Conservation (phyloP, 2,797 vertebrate genomes). For the Crenichthys baileyi region DNA sequence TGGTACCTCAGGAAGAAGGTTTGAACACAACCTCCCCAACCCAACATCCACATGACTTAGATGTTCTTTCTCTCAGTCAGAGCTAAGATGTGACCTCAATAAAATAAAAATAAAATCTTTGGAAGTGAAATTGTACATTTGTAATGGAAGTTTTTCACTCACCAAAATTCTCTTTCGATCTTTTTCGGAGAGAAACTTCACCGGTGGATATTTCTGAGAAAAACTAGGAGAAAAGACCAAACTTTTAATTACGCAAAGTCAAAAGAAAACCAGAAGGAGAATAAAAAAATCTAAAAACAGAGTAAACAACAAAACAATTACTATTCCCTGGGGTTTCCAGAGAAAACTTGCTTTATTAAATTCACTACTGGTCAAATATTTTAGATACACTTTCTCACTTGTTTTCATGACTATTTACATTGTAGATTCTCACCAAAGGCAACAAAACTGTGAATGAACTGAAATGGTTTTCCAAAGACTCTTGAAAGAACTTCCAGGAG, state of each 20-base stretch:
- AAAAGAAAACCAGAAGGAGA: neutral
- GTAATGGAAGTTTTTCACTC: constrained; percentile 59
- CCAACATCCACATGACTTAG: no score
- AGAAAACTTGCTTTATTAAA: neutral
- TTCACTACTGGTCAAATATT: no score
- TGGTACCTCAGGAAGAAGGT: neutral
- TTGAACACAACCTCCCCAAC: no score
- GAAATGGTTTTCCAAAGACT: no score
- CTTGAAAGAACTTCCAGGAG: no score
- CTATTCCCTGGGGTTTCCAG: neutral
- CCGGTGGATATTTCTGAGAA: constrained; percentile 96
- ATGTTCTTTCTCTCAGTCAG: no score
- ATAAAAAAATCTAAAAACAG: neutral
- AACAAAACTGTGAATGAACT: no score
- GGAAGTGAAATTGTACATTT: neutral
- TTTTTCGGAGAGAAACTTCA: constrained; percentile 98
- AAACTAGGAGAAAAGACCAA: constrained; percentile 80
- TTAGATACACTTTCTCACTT: no score
- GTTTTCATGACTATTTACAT: no score
- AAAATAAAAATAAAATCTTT: neutral
- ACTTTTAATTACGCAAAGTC: constrained; percentile 1
- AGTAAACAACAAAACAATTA: neutral
- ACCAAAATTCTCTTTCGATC: constrained; percentile 99
- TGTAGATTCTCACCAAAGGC: no score
- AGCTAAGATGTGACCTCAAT: neutral